Percentiles rank a stretch among this genome's conserved stretches.
Conservation (phyloP, 2,888 invertebrate genomes). For the Cybosia mesomella region DNA sequence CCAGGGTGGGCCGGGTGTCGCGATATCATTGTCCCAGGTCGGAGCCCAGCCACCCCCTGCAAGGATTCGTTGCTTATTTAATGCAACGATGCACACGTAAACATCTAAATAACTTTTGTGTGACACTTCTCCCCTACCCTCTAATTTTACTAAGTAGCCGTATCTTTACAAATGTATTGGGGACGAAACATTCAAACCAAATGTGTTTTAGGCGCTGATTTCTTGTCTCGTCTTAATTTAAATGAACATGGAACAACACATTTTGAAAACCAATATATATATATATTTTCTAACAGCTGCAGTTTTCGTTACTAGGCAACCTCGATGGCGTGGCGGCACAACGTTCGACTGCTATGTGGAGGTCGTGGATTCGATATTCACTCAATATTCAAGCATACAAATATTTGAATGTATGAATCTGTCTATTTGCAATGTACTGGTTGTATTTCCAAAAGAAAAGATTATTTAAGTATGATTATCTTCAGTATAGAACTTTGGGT, state of each 20-base stretch:
- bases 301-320: conserved; percentile 15
- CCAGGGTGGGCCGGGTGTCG: conserved; percentile 78
- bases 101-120: conserved; percentile 87
- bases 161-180: conserved; percentile 82
- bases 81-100: conserved; percentile 86
- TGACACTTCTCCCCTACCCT: conserved; percentile 84
- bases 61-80: conserved; percentile 85
- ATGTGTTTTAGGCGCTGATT: conserved; percentile 72
- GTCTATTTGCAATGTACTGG: no score
- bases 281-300: background rate
- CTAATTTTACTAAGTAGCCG: conserved; percentile 86
- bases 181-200: conserved; percentile 75
- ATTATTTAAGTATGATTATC: no score
- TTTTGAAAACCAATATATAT: background rate
- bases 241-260: conserved; percentile 32
- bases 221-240: conserved; percentile 58
- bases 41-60: conserved; percentile 73
- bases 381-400: no score
- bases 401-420: no score
- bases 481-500: no score
- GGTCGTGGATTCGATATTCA: no score
- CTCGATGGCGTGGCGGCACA: no score
- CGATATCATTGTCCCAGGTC: conserved; percentile 79
- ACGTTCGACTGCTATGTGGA: no score
- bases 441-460: no score